Base-by-base conservation (phyloP, 2,797 vertebrate species). In the Danio choprae region DNA sequence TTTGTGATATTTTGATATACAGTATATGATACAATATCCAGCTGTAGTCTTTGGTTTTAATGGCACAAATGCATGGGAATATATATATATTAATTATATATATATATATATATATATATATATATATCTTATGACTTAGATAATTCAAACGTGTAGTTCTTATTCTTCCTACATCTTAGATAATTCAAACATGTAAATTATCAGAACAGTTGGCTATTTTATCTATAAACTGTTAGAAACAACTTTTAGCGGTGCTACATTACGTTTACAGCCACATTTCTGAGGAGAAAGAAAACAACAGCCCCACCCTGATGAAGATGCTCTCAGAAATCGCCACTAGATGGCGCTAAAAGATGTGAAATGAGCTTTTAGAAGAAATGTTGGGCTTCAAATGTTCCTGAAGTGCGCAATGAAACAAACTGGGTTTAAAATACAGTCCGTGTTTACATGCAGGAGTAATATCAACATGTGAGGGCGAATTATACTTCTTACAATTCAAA, bases 221-320 rank as follows among this genome's bases (percentile, higher is more conserved):
- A 29, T 29, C 1, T 29, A 29, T 29, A 29, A 29, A 29, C 29
- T 29, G 29, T 29, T 29, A 29, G n/a, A 3, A 29, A 29, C 29
- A 29, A 29, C 29, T 29, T 29, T 29, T 29, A 29, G 29, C 3
- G 29, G 11, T 18, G 20, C 9, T 36, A 29, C 29, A 29, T 1
- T 51, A 4, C 38, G 36, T 50, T 59, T 60, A 40, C 5, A 22
- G 15, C 1, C 8, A 46, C 6, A 20, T 73, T 46, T 73, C 40
- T 12, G 40, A 0, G 6, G 6, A 59, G 16, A 58, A 18, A 36
- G n/a, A 62, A 67, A 79, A 79, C 58, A 72, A 48, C 44, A 72
- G 38, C 77, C 68, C 40, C 78, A 80, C 59, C 78, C 78, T 4
- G 12, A 46, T n/a, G 3, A 56, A 51, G 40, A 5, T 38, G n/a